Evolutionary conservation across 2,888 invertebrate species (phyloP).

Genomic region (Liopterus haemorrhoidalis): DNA sequence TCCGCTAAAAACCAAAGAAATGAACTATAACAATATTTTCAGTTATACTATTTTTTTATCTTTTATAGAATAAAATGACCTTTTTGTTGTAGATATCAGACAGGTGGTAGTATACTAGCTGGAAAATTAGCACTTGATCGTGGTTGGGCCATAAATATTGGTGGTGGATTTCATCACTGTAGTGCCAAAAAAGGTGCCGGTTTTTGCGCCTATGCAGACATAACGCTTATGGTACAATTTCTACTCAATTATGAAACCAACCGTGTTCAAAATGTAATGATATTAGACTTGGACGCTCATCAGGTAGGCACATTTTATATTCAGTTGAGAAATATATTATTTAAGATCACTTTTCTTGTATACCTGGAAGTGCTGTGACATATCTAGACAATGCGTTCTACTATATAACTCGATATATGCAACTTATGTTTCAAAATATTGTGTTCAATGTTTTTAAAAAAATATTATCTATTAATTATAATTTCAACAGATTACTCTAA

Average conservation of each 20-base stretch:
- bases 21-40: not conserved
- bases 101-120: conserved; percentile 77
- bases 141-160: conserved; percentile 86
- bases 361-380: too few species aligned
- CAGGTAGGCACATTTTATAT: conserved; percentile 56
- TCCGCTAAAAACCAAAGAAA: too few species aligned
- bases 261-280: conserved; percentile 66
- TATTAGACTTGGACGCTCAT: conserved; percentile 87
- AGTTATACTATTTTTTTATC: conserved; percentile 10
- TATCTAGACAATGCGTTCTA: too few species aligned
- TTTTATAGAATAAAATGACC: too few species aligned
- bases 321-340: too few species aligned
- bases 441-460: too few species aligned
- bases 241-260: conserved; percentile 52
- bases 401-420: too few species aligned
- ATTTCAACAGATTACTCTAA: too few species aligned
- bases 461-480: too few species aligned
- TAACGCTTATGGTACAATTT: conserved; percentile 68
- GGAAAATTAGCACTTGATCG: conserved; percentile 74
- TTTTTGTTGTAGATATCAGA: conserved; percentile 61
- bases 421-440: too few species aligned
- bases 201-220: conserved; percentile 87
- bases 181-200: conserved; percentile 70
- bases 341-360: too few species aligned
- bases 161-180: conserved; percentile 90